Percentiles rank a stretch among this genome's conserved stretches.
These are phyloP conservation scores for Salvelinus namaycush DNA, from an alignment of 2,113 vertebrate genomes.

Conservation along the genomic window DNA sequence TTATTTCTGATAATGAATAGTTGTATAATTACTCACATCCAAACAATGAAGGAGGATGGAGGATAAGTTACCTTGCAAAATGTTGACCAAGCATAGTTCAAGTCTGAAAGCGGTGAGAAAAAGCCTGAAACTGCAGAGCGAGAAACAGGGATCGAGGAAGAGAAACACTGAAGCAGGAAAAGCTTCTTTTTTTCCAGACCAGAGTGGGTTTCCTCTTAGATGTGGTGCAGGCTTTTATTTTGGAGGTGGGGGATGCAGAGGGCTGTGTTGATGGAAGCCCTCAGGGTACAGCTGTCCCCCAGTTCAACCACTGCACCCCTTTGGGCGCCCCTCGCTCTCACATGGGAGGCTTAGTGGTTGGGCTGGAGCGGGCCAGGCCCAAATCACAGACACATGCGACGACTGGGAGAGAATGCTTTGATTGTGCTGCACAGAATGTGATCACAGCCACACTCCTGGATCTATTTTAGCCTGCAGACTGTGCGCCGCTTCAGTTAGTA, in stretches of 20 bases:
- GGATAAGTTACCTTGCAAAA: no score
- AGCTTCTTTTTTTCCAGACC: background rate
- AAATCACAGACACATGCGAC: slow-evolving; percentile 64
- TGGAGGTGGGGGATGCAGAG: slow-evolving; percentile 19
- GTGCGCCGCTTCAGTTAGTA: slow-evolving; percentile 1
- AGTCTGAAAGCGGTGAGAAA: no score
- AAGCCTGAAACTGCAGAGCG: background rate
- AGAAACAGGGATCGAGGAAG: background rate
- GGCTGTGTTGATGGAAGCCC: slow-evolving; percentile 27
- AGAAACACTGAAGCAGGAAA: background rate
- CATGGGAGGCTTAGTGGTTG: slow-evolving; percentile 34
- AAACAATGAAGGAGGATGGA: no score
- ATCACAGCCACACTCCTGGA: slow-evolving; percentile 26
- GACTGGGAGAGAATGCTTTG: slow-evolving; percentile 35
- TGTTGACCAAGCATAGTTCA: no score
- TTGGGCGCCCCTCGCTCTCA: slow-evolving; percentile 39
- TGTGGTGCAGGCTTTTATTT: slow-evolving; percentile 31
- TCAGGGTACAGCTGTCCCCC: slow-evolving; percentile 46
- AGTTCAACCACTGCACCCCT: slow-evolving; percentile 50
- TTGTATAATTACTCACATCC: background rate
- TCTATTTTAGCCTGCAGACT: slow-evolving; percentile 39
- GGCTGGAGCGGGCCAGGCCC: slow-evolving; percentile 33
- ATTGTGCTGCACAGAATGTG: slow-evolving; percentile 33
- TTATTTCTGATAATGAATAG: background rate
- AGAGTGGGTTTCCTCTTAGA: slow-evolving; percentile 30